A percentile compares a stretch with the other conserved stretches of the same genome.
phyloP scores from a whole-genome alignment of 64 coral and sea anemone genomes.

The Stichodactyla helianthus region DNA sequence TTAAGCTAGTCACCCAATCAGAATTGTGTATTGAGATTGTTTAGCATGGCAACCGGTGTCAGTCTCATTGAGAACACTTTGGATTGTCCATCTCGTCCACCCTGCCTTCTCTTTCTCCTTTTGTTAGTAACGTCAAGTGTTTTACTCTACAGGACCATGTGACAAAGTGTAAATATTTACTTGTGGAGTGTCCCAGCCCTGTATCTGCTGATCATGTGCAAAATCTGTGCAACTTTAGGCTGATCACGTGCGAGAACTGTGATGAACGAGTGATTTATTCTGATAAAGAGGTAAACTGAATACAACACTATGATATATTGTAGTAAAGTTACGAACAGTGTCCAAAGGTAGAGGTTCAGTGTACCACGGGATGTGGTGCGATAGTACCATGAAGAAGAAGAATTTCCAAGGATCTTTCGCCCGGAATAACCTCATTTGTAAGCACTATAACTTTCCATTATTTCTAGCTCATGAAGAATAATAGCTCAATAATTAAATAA shows the following conservation, averaged over 20 bases:
- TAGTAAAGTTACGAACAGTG: background rate
- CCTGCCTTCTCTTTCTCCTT: no score
- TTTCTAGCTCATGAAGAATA: no score
- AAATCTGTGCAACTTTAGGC: background rate
- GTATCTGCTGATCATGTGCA: background rate
- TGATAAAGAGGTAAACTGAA: no score
- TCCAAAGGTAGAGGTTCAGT: background rate
- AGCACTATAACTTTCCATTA: no score
- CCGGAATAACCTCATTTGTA: no score
- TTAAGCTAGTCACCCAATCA: background rate
- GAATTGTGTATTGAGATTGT: no score
- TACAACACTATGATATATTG: no score
- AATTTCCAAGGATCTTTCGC: no score
- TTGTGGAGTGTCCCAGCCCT: background rate
- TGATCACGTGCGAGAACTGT: conserved; percentile 3
- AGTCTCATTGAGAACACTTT: no score
- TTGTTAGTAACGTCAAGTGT: background rate
- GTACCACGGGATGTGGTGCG: background rate
- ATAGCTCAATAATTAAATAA: no score
- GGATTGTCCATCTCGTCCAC: no score
- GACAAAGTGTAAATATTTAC: background rate
- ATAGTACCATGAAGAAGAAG: background rate
- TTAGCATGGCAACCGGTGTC: no score
- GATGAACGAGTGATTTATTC: background rate
- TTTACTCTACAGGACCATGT: background rate